Conservation (phyloP, 2,113 vertebrate species). For the Mastomys coucha region DNA sequence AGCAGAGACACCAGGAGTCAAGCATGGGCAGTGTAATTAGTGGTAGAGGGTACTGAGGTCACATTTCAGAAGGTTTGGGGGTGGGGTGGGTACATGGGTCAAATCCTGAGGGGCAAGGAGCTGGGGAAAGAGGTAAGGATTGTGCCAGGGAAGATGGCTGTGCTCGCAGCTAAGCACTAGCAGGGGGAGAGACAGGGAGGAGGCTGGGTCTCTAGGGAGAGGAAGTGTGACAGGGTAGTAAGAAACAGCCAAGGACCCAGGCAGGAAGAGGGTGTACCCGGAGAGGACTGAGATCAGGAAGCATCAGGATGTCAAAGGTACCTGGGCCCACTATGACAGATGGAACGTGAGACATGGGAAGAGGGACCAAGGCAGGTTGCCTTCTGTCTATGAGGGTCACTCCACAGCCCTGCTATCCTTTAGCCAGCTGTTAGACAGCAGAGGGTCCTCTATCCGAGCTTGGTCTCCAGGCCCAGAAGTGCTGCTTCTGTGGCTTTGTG, state of each 20-base stretch:
- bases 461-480: background rate
- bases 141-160: background rate
- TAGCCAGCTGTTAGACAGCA: too few relatives aligned
- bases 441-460: background rate
- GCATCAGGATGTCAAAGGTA: too few relatives aligned
- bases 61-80: background rate
- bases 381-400: background rate
- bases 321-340: background rate
- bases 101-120: background rate
- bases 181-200: too few relatives aligned
- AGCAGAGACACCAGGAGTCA: background rate
- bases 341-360: fast-evolving
- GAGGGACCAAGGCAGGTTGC: fast-evolving
- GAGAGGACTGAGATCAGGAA: background rate
- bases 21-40: background rate
- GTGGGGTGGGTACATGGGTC: background rate
- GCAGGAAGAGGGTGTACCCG: background rate
- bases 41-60: background rate
- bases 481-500: background rate
- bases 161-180: background rate
- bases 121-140: background rate
- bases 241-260: background rate
- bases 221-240: background rate
- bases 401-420: too few relatives aligned
- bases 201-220: background rate